These are phyloP conservation scores for Drosophila setifemur DNA, from an alignment of 1,140 invertebrate genomes.

Conservation along the genomic window DNA sequence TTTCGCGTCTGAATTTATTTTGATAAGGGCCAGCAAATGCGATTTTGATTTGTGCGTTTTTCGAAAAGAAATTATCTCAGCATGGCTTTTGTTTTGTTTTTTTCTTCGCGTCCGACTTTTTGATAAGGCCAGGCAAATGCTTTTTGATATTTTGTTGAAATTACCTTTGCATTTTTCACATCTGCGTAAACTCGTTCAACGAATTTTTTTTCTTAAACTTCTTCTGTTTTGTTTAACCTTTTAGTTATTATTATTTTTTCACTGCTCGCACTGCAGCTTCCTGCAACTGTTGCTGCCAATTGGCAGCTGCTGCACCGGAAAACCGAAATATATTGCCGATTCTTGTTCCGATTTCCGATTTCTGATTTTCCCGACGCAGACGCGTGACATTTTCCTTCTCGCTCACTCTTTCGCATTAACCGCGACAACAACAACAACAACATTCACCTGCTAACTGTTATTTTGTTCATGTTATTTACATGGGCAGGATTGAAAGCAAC, in stretches of 20 bases:
- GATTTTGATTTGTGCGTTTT: constrained; percentile 13
- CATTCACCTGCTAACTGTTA: no score
- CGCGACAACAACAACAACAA: no score
- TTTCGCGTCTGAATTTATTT: constrained; percentile 32
- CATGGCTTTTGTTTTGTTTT: constrained; percentile 2
- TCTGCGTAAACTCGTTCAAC: constrained; percentile 40
- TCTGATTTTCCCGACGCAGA: constrained; percentile 30
- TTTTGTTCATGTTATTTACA: no score
- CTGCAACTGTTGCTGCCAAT: constrained; percentile 28
- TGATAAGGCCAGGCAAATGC: no score
- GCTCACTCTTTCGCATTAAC: no score
- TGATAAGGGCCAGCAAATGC: constrained; percentile 34
- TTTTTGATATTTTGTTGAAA: neutral
- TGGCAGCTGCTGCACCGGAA: constrained; percentile 23
- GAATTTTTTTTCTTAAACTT: constrained; percentile 22
- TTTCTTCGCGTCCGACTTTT: neutral
- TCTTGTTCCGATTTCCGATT: constrained; percentile 31
- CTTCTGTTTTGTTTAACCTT: constrained; percentile 3
- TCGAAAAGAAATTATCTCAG: constrained; percentile 18
- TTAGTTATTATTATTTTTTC: neutral
- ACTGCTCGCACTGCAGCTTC: constrained; percentile 24
- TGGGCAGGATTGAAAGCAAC: no score
- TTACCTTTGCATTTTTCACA: constrained; percentile 9
- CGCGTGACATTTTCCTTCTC: no score
- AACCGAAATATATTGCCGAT: constrained; percentile 28